Percentiles rank a stretch among this genome's conserved stretches.
Conservation (phyloP, 2,113 vertebrate genomes). For the Microcebus murinus region DNA sequence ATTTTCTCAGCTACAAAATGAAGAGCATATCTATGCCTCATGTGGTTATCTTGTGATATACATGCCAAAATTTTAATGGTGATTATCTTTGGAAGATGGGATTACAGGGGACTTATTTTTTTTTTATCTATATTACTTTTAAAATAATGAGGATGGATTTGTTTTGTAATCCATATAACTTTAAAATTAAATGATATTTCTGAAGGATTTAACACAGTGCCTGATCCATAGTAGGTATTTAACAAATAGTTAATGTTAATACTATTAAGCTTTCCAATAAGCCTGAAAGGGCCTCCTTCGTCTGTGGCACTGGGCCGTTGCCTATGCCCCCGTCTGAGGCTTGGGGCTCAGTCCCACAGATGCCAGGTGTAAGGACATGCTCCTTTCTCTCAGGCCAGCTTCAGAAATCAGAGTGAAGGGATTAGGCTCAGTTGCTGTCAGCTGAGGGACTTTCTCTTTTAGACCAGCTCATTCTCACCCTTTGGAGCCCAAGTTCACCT, state of each 20-base stretch:
- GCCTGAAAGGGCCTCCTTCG: not conserved
- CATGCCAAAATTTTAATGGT: not conserved
- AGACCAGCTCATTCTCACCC: not conserved
- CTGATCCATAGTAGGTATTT: not conserved
- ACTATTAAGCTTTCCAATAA: not conserved
- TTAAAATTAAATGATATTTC: conserved; percentile 56
- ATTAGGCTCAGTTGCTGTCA: not conserved
- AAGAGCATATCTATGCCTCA: not conserved
- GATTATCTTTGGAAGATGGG: conserved; percentile 34
- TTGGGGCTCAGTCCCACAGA: not conserved
- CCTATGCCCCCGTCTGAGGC: not conserved
- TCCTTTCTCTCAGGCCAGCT: not conserved
- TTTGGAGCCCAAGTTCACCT: not conserved
- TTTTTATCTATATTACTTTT: conserved; percentile 23
- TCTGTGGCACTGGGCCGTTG: not conserved
- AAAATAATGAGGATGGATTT: conserved; percentile 38
- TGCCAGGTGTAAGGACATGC: not conserved
- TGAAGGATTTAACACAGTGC: conserved; percentile 36
- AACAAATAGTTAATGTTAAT: not conserved
- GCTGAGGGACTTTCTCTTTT: not conserved
- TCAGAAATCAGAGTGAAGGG: not conserved
- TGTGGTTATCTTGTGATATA: not conserved
- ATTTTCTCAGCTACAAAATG: not conserved
- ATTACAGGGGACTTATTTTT: conserved; percentile 46
- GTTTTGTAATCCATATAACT: conserved; percentile 46